A percentile compares a stretch with the other conserved stretches of the same genome.
phyloP scores from a whole-genome alignment of 2,797 vertebrate genomes.

The Pseudomugil gertrudae region DNA sequence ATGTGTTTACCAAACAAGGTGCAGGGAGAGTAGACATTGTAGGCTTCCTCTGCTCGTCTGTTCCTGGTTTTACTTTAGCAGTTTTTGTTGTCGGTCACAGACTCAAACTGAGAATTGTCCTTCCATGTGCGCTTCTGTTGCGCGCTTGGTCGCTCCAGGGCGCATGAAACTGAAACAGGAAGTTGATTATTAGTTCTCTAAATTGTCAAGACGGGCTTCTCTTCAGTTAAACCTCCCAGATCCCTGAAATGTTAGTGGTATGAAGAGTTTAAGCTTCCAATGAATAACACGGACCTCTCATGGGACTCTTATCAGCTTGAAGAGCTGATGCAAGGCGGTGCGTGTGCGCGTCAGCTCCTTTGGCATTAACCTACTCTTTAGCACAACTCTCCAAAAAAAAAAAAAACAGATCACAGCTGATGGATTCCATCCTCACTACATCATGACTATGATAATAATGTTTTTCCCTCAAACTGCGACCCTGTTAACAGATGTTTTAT shows the following conservation, averaged over 20 bases:
- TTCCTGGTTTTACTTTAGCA: slow-evolving; percentile 27
- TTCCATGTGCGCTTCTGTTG: slow-evolving; percentile 48
- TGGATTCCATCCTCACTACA: slow-evolving; percentile 9
- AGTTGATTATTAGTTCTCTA: slow-evolving; percentile 41
- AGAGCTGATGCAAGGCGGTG: slow-evolving; percentile 56
- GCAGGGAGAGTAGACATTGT: slow-evolving; percentile 59
- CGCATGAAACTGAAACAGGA: slow-evolving; percentile 31
- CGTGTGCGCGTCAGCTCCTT: slow-evolving; percentile 51
- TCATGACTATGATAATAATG: not conserved
- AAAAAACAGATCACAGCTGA: slow-evolving; percentile 17
- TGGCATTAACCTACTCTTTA: slow-evolving; percentile 21
- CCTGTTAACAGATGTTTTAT: not conserved
- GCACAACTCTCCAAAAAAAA: slow-evolving; percentile 27
- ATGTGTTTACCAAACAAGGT: slow-evolving; percentile 23
- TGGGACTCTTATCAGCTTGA: slow-evolving; percentile 57
- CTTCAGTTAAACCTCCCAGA: slow-evolving; percentile 36
- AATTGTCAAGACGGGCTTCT: slow-evolving; percentile 34
- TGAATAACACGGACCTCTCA: slow-evolving; percentile 36
- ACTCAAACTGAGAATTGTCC: slow-evolving; percentile 37
- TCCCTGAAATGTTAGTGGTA: slow-evolving; percentile 40
- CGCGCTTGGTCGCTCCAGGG: slow-evolving; percentile 34
- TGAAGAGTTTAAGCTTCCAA: slow-evolving; percentile 39
- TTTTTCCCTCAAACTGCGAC: slow-evolving; percentile 1
- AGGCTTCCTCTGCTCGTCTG: slow-evolving; percentile 2
- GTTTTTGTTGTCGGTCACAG: slow-evolving; percentile 28